Evolutionary conservation across 2,888 invertebrate genomes (phyloP), one percentile per base, ranked within the genome.

Genomic region (Herminia tarsipennalis): DNA sequence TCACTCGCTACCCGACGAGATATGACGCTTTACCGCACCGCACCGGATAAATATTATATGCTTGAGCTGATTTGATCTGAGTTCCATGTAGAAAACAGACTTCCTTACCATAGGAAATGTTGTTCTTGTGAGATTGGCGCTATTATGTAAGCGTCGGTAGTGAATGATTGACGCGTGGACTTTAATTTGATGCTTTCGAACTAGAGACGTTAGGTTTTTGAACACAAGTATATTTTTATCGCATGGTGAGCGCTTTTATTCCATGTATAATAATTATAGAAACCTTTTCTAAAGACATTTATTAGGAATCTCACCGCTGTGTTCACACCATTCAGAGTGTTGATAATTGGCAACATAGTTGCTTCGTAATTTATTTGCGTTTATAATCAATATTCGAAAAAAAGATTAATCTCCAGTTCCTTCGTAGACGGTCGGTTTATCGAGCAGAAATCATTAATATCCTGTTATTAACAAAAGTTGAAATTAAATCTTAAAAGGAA

Each of bases 1-100:
- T 90, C 89, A 83, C 88, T 86, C 66, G 75, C 60, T 56, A 64
- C 64, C 64, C 64, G 60, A 59, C 63, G 72, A 78, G 74, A 77
- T 79, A 73, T 75, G 72, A 76, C 73, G 76, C 71, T 69, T 70
- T 63, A 47, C 68, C 57, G 66, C 58, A 61, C 49, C 50, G 40
- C 58, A 66, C 56, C 66, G 66, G 70, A 70, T 77, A 64, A 75
- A 76, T 78, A 70, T 73, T 77, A 74, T 73, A 75, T 66, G 66
- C 63, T 67, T 52, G 56, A 54, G 50, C 56, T 67, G 68, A 77
- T 78, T 73, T 68, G 56, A 71, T 69, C 57, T 57, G 42, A 49
- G 48, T 59, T 65, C 59, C 49, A 60, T 57, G 51, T 50, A 48
- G 56, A 65, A 65, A 69, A 68, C 55, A 43, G 42, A 48, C 56